Evolutionary conservation across 2,113 vertebrate species (phyloP), one percentile per base, ranked within the genome.

Genomic region (Mormoops blainvillei): DNA sequence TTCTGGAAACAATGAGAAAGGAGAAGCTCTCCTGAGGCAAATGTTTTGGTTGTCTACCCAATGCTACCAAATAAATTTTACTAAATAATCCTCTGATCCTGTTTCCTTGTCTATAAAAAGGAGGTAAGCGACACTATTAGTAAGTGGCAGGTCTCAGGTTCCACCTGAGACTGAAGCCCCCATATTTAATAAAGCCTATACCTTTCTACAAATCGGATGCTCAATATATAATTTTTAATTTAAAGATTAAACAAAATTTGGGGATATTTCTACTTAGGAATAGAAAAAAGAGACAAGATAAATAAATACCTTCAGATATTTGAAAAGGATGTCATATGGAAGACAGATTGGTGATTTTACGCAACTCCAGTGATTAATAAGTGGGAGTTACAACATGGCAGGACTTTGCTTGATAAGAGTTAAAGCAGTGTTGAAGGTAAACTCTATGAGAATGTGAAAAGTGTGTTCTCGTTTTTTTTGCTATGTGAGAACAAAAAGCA

Each of bases 1-100:
- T 41, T 85, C 61, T 95, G 41, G 76, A 94, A 97, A 97, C 7
- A 36, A 54, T 63, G 22, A 91, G 63, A 91, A 86, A 93, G 61
- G 50, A 82, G n/a, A 68, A 50, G 36, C 31, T 92, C 82, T 95
- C 18, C 54, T 89, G 31, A 70, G 52, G 36, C 41, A 84, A 80
- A 41, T 73, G 26, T 83, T 56, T 84, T 74, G 65, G n/a, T 48
- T 65, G 36, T 85, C 33, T 6, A 63, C 48, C 61, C 91, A 58
- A n/a, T 65, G 63, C 73, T 91, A 96, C 36, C 65, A 73, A 86
- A 65, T 63, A 93, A 54, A 82, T 73, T 81, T 82, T 84, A 50
- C 22, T 52, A 26, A 80, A 80, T 48, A 95, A 63, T 3, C 6
- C 16, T 71, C n/a, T n/a, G 43, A 58, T 73, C 54, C 78, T 56